Evolutionary conservation across 2,113 vertebrate genomes (phyloP).

Genomic region (Salvelinus fontinalis): DNA sequence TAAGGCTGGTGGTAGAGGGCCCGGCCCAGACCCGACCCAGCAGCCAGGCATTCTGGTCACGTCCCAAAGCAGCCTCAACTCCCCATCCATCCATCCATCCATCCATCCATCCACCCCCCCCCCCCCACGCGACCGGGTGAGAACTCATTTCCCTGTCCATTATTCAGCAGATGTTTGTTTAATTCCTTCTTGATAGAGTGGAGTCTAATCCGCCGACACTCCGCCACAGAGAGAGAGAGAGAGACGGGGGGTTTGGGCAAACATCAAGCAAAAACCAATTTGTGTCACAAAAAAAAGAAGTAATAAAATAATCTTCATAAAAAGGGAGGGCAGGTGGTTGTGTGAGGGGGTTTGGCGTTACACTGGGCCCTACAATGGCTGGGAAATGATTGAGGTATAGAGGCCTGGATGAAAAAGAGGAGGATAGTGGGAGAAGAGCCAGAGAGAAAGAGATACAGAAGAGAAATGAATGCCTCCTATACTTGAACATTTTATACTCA

Average conservation of each 20-base stretch:
- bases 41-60: too few relatives aligned
- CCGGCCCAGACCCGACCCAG: not conserved
- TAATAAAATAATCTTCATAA: slow-evolving; percentile 60
- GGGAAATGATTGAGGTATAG: not conserved
- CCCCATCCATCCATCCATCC: not conserved
- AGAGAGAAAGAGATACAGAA: not conserved
- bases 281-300: slow-evolving; percentile 54
- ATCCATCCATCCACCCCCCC: not conserved
- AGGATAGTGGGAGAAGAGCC: not conserved
- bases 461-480: too few relatives aligned
- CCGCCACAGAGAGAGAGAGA: slow-evolving; percentile 21
- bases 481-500: too few relatives aligned
- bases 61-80: not conserved
- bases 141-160: slow-evolving; percentile 77
- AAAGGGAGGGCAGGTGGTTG: not conserved
- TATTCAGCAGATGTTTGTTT: slow-evolving; percentile 80
- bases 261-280: slow-evolving; percentile 71
- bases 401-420: not conserved
- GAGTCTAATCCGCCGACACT: slow-evolving; percentile 73
- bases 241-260: slow-evolving; percentile 36
- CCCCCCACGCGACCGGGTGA: slow-evolving; percentile 15
- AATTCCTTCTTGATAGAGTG: slow-evolving; percentile 76
- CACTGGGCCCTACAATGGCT: slow-evolving; percentile 13
- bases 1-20: too few relatives aligned
- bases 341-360: slow-evolving; percentile 24